Evolutionary conservation across 2,113 vertebrate genomes (phyloP), one percentile per base, ranked within the genome.

Genomic region (Telmatochromis bifrenatus): DNA sequence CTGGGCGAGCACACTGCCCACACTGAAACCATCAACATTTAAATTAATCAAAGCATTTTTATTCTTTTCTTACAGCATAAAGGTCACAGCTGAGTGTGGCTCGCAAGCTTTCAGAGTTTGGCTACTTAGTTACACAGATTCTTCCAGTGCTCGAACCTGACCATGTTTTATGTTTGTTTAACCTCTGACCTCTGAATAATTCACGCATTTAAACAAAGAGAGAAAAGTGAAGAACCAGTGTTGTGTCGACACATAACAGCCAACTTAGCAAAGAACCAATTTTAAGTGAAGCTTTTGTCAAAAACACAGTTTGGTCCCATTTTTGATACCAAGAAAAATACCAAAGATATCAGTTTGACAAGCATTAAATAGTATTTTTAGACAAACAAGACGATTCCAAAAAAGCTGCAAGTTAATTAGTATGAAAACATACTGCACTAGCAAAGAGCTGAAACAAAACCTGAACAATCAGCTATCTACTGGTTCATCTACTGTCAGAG

Each of bases 1-100:
- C 81, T 80, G n/a, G 94, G 92, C 9, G 94, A 94, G 88, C 96
- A 96, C 83, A 94, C 94, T 1, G 86, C 94, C 95, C 95, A 96
- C 95, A 96, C 96, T 97, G 90, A 80, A 90, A 86, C 42, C 87
- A 82, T 12, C n/a, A 62, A 42, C 0, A 81, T 10, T 21, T 7
- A 39, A 15, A 35, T 2, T n/a, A 47, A 33, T 17, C 1, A 5
- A 51, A 47, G 0, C 9, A 7, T 17, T 28, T 45, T 45, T 45
- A 10, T 45, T 45, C 4, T 17, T 73, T 73, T 45, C 6, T 49
- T 4, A 10, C 0, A 60, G 56, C 17, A 60, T 33, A 33, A 60
- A 60, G 0, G 2, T 60, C 56, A 60, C 56, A 60, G 15, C 56
- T 19, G 56, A 60, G 56, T 10, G 15, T 60, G 28, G 15, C 56